These are phyloP conservation scores for Campylomormyrus tamandua DNA, from an alignment of 2,113 vertebrate species.

Conservation along the genomic window DNA sequence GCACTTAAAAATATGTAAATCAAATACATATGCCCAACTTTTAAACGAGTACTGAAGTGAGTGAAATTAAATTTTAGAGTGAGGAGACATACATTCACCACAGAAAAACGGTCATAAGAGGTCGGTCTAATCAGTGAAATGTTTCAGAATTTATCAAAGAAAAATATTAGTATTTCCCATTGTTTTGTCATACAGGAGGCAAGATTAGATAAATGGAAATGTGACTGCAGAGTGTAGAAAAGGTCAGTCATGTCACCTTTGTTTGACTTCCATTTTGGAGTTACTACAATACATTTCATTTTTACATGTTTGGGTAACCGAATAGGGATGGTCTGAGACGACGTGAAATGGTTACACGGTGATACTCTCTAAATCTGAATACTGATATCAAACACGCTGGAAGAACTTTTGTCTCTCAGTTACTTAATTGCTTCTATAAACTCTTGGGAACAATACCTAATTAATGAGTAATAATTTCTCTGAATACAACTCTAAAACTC, in stretches of 20 bases:
- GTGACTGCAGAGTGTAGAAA: background rate
- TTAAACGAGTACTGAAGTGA: background rate
- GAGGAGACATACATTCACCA: background rate
- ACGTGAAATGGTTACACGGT: background rate
- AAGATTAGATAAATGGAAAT: background rate
- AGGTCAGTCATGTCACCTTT: background rate
- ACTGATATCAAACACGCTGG: background rate
- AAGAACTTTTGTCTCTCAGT: background rate
- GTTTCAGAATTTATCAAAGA: background rate
- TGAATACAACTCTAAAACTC: background rate
- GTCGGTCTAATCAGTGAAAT: background rate
- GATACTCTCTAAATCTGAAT: background rate
- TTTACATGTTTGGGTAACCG: background rate
- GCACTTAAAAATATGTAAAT: background rate
- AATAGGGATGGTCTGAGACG: background rate
- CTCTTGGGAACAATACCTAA: background rate
- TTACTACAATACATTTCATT: background rate
- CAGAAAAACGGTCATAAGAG: background rate
- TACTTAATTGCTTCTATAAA: background rate
- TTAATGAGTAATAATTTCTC: background rate
- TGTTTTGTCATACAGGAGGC: background rate
- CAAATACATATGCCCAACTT: background rate
- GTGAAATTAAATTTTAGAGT: background rate
- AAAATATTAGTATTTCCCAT: background rate
- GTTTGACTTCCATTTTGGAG: background rate